A percentile compares a stretch with the other conserved stretches of the same genome.
phyloP scores from a whole-genome alignment of 1,140 invertebrate species.

The Cyphomyrmex costatus region DNA sequence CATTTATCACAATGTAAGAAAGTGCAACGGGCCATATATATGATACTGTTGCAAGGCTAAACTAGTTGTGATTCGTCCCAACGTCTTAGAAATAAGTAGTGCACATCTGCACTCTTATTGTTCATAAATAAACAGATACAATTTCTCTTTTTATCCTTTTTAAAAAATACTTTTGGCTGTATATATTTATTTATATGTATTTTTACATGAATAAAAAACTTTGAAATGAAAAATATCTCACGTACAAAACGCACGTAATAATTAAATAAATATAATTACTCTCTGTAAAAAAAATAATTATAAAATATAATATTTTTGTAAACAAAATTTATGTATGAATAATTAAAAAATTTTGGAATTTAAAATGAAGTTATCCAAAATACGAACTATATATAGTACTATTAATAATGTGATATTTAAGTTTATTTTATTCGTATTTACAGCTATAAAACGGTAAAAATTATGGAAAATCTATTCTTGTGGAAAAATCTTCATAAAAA shows the following conservation, averaged over 20 bases:
- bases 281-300: neutral
- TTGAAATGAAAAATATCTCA: neutral
- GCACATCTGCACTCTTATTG: neutral
- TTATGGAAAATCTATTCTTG: neutral
- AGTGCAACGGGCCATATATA: slow-evolving; percentile 39
- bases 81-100: slow-evolving; percentile 25
- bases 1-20: slow-evolving; percentile 36
- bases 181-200: neutral
- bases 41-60: neutral
- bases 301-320: neutral
- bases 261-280: slow-evolving; percentile 2
- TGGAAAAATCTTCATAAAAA: neutral
- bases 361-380: neutral
- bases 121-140: slow-evolving; percentile 30
- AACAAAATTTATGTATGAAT: neutral
- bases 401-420: neutral
- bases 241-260: neutral
- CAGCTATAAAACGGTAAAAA: slow-evolving; percentile 7
- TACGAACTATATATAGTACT: neutral
- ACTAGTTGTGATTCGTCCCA: slow-evolving; percentile 10
- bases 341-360: neutral
- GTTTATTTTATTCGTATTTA: slow-evolving; percentile 4
- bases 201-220: neutral
- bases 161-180: slow-evolving; percentile 9
- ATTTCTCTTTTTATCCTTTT: slow-evolving; percentile 40